These are phyloP conservation scores for Caenorhabditis briggsae DNA, from an alignment of 1,140 invertebrate species.

Conservation along the genomic window DNA sequence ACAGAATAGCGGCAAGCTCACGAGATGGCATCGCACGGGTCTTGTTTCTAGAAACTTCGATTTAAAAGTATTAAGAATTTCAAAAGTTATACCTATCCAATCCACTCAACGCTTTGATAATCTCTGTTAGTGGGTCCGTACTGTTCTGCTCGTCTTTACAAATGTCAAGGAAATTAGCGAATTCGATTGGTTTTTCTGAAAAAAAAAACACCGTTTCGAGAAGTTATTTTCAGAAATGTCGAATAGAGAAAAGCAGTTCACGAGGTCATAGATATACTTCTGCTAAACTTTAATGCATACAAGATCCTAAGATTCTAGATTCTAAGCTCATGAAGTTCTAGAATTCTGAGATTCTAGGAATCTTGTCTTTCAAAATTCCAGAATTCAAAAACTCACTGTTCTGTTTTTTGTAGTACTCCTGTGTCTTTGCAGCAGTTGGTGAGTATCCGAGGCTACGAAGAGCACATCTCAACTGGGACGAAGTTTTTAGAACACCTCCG, in stretches of 20 bases:
- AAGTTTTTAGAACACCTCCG: background rate
- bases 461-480: conserved; percentile 56
- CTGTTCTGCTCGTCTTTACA: conserved; percentile 57
- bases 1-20: conserved; percentile 42
- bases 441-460: conserved; percentile 59
- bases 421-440: conserved; percentile 53
- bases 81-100: conserved; percentile 56
- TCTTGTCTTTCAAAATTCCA: background rate
- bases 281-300: too few relatives aligned
- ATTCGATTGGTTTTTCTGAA: conserved; percentile 60
- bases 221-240: too few relatives aligned
- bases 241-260: too few relatives aligned
- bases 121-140: conserved; percentile 54
- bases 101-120: conserved; percentile 60
- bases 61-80: background rate
- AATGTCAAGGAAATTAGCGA: conserved; percentile 60
- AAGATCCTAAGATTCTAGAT: too few relatives aligned
- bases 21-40: conserved; percentile 44
- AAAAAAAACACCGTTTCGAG: background rate
- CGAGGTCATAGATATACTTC: too few relatives aligned
- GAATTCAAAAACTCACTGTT: conserved; percentile 51
- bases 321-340: too few relatives aligned
- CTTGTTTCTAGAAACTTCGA: conserved; percentile 5
- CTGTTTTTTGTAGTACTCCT: conserved; percentile 49
- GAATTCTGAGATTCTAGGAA: too few relatives aligned